A percentile compares a stretch with the other conserved stretches of the same genome.
Evolutionary conservation across 2,113 vertebrate species (phyloP).

Genomic region (Xenopus borealis): DNA sequence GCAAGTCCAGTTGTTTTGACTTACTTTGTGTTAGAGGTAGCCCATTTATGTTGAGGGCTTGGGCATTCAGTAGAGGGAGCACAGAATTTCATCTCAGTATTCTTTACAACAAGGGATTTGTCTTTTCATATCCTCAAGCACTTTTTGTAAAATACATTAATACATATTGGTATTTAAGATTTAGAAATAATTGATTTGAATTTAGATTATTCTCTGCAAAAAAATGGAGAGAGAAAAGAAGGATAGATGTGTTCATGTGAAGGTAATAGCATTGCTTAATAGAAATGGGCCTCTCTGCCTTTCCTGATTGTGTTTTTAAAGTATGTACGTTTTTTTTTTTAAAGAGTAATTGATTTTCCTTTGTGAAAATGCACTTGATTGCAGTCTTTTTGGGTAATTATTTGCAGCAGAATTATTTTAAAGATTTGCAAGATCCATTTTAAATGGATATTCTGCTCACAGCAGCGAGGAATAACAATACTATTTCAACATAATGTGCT

Average conservation of each 20-base stretch:
- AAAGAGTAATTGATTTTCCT: conserved; percentile 47
- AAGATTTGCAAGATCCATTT: conserved; percentile 46
- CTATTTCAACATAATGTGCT: conserved; percentile 47
- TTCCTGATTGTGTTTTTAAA: conserved; percentile 34
- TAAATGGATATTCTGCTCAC: conserved; percentile 41
- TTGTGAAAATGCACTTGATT: conserved; percentile 38
- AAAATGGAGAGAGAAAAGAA: neutral
- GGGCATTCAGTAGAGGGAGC: too few relatives aligned
- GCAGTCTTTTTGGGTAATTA: conserved; percentile 44
- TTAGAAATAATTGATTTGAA: neutral
- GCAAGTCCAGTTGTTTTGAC: too few relatives aligned
- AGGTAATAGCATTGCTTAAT: conserved; percentile 33
- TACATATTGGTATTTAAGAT: neutral
- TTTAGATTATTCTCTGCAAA: neutral
- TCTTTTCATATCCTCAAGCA: neutral
- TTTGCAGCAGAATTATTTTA: conserved; percentile 47
- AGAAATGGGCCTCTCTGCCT: conserved; percentile 11
- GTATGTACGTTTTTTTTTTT: conserved; percentile 26
- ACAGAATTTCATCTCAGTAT: too few relatives aligned
- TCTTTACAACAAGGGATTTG: neutral
- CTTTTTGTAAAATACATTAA: neutral
- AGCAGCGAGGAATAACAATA: conserved; percentile 41
- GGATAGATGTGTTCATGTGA: conserved; percentile 14
- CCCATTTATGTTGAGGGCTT: too few relatives aligned
- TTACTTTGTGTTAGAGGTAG: too few relatives aligned